phyloP scores from a whole-genome alignment of 2,113 vertebrate genomes.

The Lanius ludovicianus region DNA sequence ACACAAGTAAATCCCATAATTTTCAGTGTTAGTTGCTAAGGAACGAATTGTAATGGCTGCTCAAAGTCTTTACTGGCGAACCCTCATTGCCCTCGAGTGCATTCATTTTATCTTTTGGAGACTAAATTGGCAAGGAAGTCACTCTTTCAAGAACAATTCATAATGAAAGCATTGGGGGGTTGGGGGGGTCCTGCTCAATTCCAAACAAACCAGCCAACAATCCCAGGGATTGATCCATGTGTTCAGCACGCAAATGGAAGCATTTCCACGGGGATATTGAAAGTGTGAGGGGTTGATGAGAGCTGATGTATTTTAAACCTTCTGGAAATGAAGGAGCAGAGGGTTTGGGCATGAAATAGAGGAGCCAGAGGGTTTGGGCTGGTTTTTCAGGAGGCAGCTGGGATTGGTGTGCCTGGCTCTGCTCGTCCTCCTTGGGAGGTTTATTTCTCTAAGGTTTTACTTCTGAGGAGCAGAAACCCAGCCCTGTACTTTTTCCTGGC shows the following conservation, averaged over 20 bases:
- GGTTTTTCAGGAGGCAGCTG: neutral
- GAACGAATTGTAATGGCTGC: slow-evolving; percentile 71
- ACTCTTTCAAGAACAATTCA: slow-evolving; percentile 58
- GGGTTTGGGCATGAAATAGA: neutral
- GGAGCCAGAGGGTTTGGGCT: neutral
- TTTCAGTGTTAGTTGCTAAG: slow-evolving; percentile 75
- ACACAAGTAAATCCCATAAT: slow-evolving; percentile 53
- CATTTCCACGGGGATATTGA: neutral
- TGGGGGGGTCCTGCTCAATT: neutral
- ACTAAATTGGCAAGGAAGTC: slow-evolving; percentile 40
- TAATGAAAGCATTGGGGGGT: neutral
- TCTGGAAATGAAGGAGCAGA: neutral
- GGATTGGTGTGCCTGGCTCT: neutral
- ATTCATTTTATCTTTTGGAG: slow-evolving; percentile 42
- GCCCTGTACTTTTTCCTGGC: accelerated
- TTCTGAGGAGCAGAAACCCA: neutral
- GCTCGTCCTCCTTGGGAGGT: accelerated
- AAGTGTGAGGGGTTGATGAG: neutral
- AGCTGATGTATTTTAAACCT: neutral
- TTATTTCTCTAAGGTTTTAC: neutral
- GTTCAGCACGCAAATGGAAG: neutral
- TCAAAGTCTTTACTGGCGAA: slow-evolving; percentile 16
- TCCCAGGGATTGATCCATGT: neutral
- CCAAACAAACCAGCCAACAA: neutral
- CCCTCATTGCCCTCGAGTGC: slow-evolving; percentile 25